Conservation (phyloP, 2,113 vertebrate genomes). For the Redunca redunca region DNA sequence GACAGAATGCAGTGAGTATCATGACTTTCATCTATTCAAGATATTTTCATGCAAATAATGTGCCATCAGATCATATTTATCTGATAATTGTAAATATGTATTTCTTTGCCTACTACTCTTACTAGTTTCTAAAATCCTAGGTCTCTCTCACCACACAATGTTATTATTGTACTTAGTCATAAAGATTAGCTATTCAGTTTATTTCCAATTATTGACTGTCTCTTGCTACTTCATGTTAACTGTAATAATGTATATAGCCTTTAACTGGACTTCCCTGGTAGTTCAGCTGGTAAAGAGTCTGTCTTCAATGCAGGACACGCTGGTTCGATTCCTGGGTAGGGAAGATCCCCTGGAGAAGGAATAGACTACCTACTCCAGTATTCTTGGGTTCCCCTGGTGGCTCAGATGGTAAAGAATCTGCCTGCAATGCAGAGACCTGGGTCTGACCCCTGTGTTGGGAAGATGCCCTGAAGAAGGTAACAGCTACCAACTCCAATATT, state of each 20-base stretch:
- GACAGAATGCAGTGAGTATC: not conserved
- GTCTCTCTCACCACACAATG: not conserved
- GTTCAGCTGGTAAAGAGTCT: not conserved
- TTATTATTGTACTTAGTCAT: not conserved
- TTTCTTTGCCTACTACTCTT: not conserved
- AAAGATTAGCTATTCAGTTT: not conserved
- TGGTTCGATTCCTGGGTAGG: not conserved
- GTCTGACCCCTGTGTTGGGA: not conserved
- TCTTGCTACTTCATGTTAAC: not conserved
- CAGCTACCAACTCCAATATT: not conserved
- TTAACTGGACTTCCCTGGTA: not conserved
- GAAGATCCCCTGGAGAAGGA: not conserved
- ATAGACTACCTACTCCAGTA: not conserved
- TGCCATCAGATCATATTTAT: not conserved
- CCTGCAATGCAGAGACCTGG: not conserved
- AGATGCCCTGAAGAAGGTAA: not conserved
- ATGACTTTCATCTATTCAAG: not conserved
- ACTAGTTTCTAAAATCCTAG: not conserved
- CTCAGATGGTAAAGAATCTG: not conserved
- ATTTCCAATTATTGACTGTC: not conserved
- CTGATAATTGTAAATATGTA: not conserved
- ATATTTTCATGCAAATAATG: not conserved
- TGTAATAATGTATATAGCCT: not conserved
- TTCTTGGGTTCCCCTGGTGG: not conserved
- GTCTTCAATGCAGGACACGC: accelerated